These are phyloP conservation scores for Asarcornis scutulata DNA, from an alignment of 2,113 vertebrate genomes.

Conservation along the genomic window DNA sequence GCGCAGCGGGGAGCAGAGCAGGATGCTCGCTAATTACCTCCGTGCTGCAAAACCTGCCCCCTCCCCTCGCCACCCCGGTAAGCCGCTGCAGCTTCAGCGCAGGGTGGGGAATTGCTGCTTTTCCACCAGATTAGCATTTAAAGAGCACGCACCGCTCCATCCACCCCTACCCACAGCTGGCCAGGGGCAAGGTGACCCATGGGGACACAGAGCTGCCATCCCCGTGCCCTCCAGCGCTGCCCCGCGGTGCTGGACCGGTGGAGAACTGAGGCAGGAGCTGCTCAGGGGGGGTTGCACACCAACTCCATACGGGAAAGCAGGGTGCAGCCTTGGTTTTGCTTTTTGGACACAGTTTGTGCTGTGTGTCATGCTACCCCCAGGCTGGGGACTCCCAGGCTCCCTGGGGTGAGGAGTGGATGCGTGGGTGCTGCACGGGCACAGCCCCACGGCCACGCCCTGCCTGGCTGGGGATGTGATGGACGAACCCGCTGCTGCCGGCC, in stretches of 20 bases:
- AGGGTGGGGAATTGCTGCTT: neutral
- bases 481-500: neutral
- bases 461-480: too few relatives aligned
- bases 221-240: accelerated
- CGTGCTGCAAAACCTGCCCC: neutral
- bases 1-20: neutral
- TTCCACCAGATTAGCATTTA: neutral
- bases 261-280: neutral
- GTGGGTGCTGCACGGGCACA: accelerated
- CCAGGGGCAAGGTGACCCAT: neutral
- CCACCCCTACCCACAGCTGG: neutral
- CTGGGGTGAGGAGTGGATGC: accelerated
- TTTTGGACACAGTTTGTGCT: accelerated
- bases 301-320: too few relatives aligned
- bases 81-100: neutral
- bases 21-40: constrained; percentile 34
- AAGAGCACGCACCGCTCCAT: neutral
- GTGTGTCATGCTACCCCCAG: neutral
- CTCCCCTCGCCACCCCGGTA: neutral
- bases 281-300: neutral
- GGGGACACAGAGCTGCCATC: neutral
- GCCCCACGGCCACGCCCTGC: neutral
- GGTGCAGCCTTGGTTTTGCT: neutral
- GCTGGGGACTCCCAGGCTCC: neutral
- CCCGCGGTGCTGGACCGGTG: neutral